phyloP scores from a whole-genome alignment of 2,113 vertebrate species.

The Bothrops jararaca region DNA sequence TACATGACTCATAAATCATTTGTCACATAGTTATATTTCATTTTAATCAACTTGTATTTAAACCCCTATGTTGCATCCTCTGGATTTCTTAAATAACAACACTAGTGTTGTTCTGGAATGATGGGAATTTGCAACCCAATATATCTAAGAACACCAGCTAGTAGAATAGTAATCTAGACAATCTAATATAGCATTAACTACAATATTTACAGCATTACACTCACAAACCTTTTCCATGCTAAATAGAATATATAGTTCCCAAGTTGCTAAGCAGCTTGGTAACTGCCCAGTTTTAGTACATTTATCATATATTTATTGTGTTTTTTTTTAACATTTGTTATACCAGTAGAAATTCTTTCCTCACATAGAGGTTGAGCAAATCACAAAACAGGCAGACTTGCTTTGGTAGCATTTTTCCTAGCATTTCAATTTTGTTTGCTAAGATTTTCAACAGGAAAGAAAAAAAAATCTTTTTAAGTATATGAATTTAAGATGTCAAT shows the following conservation, averaged over 20 bases:
- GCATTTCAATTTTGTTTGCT: slow-evolving; percentile 59
- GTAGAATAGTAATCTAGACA: background rate
- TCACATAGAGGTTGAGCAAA: slow-evolving; percentile 58
- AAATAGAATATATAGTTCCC: slow-evolving; percentile 53
- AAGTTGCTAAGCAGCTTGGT: slow-evolving; percentile 60
- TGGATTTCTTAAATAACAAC: background rate
- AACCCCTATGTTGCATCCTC: background rate
- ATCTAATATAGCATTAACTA: slow-evolving; percentile 26
- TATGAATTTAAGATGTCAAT: slow-evolving; percentile 33
- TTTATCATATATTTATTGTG: slow-evolving; percentile 62
- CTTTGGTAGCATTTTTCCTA: slow-evolving; percentile 57
- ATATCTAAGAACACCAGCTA: background rate
- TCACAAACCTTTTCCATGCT: slow-evolving; percentile 59
- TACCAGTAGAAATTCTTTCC: slow-evolving; percentile 60
- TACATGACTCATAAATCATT: background rate
- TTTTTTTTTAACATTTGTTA: slow-evolving; percentile 64
- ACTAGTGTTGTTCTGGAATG: background rate
- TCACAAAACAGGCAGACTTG: slow-evolving; percentile 61
- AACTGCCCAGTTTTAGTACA: slow-evolving; percentile 65
- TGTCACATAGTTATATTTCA: slow-evolving; percentile 1
- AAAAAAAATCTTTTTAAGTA: slow-evolving; percentile 42
- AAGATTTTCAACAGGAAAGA: slow-evolving; percentile 56
- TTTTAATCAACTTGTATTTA: background rate
- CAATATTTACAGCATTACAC: slow-evolving; percentile 53
- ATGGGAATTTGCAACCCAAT: background rate